Conservation (phyloP, 2,797 vertebrate genomes). For the Menidia menidia region DNA sequence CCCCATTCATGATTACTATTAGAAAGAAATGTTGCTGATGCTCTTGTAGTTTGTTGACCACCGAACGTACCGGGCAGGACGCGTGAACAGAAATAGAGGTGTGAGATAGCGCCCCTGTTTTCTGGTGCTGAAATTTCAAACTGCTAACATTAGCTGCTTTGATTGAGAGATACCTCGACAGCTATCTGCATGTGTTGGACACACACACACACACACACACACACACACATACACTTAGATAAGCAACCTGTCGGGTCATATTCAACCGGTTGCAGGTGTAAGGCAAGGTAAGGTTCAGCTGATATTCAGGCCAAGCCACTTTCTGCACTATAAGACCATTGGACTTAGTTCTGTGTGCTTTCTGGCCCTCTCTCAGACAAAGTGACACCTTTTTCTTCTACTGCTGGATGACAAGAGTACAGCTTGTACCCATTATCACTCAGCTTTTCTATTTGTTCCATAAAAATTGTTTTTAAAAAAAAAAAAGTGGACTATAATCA, state of each 20-base stretch:
- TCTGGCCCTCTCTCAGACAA: constrained; percentile 12
- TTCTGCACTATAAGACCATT: constrained; percentile 17
- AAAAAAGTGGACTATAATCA: no score
- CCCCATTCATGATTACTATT: constrained; percentile 16
- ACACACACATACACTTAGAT: constrained; percentile 10
- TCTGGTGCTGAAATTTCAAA: constrained; percentile 64
- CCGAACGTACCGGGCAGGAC: constrained; percentile 29
- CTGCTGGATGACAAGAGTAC: constrained; percentile 37
- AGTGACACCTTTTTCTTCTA: constrained; percentile 43
- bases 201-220: constrained; percentile 6
- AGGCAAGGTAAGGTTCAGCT: constrained; percentile 56
- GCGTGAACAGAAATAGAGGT: constrained; percentile 61
- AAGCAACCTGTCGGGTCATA: constrained; percentile 38
- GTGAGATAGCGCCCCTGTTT: constrained; percentile 46
- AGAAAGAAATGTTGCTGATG: constrained; percentile 23
- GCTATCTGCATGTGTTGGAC: constrained; percentile 10
- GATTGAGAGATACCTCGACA: constrained; percentile 52
- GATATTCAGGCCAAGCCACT: constrained; percentile 47
- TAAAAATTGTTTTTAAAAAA: no score
- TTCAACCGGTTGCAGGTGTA: constrained; percentile 29
- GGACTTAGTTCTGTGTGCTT: constrained; percentile 18
- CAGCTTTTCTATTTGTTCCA: background rate
- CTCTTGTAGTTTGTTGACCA: constrained; percentile 27
- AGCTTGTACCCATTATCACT: constrained; percentile 42
- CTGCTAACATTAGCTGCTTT: constrained; percentile 34